These are phyloP conservation scores for Miniopterus natalensis DNA, from an alignment of 2,113 vertebrate species.

Conservation along the genomic window DNA sequence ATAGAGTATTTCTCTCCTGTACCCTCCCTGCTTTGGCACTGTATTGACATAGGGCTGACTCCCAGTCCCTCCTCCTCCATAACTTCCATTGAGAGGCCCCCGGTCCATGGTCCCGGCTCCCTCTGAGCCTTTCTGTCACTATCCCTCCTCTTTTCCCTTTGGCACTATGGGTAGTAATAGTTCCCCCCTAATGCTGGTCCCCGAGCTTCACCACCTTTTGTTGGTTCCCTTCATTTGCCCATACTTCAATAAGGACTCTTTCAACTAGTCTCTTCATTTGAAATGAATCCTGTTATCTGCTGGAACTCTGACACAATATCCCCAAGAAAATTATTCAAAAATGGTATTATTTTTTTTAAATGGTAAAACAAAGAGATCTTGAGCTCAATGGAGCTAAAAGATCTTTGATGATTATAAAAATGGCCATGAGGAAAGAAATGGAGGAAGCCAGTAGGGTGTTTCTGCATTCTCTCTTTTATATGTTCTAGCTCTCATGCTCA, in stretches of 20 bases:
- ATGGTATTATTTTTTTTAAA: not conserved
- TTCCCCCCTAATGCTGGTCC: not conserved
- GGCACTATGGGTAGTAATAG: no score
- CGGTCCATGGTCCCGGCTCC: not conserved
- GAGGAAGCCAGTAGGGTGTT: not conserved
- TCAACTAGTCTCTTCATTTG: not conserved
- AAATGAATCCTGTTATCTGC: slow-evolving; percentile 45
- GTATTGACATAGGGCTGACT: not conserved
- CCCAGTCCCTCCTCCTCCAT: not conserved
- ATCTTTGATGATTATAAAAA: slow-evolving; percentile 27
- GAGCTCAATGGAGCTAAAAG: not conserved
- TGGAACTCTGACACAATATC: not conserved
- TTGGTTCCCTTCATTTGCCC: not conserved
- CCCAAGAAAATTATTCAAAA: not conserved
- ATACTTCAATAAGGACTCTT: not conserved
- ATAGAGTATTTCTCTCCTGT: not conserved
- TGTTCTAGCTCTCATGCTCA: not conserved
- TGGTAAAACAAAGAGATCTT: slow-evolving; percentile 31
- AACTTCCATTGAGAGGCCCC: not conserved
- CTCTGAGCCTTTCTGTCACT: not conserved
- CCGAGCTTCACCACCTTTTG: not conserved
- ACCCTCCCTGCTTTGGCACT: not conserved
- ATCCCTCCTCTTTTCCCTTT: not conserved
- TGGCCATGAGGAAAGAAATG: not conserved
- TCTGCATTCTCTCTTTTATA: not conserved